A percentile compares a stretch with the other conserved stretches of the same genome.
These are phyloP conservation scores for Heliconius sara DNA, from an alignment of 2,888 invertebrate species.

Conservation along the genomic window DNA sequence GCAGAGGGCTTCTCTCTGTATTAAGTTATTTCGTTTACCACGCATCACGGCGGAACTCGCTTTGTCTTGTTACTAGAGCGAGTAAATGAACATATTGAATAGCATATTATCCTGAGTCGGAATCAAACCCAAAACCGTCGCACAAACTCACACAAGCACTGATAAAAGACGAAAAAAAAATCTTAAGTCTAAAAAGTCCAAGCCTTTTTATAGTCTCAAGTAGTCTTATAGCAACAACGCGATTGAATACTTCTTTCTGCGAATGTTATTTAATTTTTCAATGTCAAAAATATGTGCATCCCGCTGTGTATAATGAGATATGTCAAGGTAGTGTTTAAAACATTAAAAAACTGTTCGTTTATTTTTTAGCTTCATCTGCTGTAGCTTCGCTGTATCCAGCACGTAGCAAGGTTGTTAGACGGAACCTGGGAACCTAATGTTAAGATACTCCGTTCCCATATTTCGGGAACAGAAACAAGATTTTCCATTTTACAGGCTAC, in stretches of 20 bases:
- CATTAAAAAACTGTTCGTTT: neutral
- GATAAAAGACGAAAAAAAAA: neutral
- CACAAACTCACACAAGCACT: neutral
- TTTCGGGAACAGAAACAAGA: neutral
- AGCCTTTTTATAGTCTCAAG: neutral
- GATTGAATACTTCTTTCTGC: neutral
- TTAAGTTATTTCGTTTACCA: neutral
- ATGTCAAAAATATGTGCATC: constrained; percentile 9
- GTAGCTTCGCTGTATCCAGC: neutral
- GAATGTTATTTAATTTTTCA: constrained; percentile 6
- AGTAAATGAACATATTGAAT: neutral
- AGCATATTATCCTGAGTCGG: neutral
- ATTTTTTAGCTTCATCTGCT: too few relatives aligned
- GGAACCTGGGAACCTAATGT: neutral
- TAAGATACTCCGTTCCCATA: neutral
- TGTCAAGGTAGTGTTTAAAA: neutral
- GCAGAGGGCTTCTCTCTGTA: neutral
- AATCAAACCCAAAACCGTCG: neutral
- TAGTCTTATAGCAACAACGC: neutral
- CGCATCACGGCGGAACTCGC: too few relatives aligned
- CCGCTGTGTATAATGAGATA: constrained; percentile 24
- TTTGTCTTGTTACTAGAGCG: too few relatives aligned
- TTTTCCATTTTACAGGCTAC: too few relatives aligned
- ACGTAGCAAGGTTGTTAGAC: neutral
- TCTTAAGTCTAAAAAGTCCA: neutral